Conservation (phyloP, 1,140 invertebrate genomes). For the Anagrus nilaparvatae region DNA sequence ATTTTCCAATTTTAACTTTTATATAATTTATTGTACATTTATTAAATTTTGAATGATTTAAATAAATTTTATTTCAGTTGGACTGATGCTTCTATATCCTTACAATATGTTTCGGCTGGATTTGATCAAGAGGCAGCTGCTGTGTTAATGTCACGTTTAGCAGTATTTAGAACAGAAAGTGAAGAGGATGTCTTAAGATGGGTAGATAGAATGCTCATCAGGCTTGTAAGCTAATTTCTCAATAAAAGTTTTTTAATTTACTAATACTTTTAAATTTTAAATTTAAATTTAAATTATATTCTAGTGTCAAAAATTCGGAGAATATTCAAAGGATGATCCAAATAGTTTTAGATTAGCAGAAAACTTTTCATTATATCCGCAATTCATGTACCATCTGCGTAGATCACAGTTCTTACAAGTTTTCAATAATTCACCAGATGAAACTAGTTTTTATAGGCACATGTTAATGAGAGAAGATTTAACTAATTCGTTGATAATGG, state of each 20-base stretch:
- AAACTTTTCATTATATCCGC: conserved; percentile 96
- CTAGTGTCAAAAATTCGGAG: conserved; percentile 98
- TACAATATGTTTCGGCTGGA: conserved; percentile 77
- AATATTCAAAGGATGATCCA: conserved; percentile 95
- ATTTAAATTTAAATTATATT: conserved; percentile 29
- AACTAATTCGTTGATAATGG: conserved; percentile 97
- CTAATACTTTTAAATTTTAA: neutral
- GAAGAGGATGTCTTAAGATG: conserved; percentile 97
- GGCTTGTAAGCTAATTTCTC: conserved; percentile 58
- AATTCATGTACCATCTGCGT: conserved; percentile 99
- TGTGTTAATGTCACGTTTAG: conserved; percentile 93
- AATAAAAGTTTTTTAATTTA: conserved; percentile 7
- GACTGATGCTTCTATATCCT: conserved; percentile 70
- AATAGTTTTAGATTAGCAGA: conserved; percentile 91
- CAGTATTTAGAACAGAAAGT: conserved; percentile 89
- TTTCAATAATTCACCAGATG: conserved; percentile 99
- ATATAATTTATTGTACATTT: neutral
- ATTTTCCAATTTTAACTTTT: conserved; percentile 1
- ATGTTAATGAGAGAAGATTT: conserved; percentile 96
- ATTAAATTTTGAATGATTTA: neutral
- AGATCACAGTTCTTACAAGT: conserved; percentile 99
- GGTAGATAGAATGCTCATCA: conserved; percentile 96
- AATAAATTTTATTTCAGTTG: conserved; percentile 46
- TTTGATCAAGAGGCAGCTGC: conserved; percentile 98
- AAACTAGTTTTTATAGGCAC: conserved; percentile 98